Base-by-base conservation (phyloP, 2,113 vertebrate genomes). In the Physeter macrocephalus region DNA sequence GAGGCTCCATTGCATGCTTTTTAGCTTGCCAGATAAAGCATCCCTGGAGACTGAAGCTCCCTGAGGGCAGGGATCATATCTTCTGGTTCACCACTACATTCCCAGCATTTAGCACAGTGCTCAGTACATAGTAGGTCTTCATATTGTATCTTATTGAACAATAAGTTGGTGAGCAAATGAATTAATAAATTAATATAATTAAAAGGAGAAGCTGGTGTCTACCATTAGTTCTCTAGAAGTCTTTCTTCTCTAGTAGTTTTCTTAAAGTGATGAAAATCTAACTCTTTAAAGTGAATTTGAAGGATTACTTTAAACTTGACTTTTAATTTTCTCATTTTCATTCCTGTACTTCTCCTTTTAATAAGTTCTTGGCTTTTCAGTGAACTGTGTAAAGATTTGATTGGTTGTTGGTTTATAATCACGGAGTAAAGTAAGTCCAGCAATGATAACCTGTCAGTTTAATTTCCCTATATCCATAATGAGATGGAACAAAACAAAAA, bases 281-380 rank as follows among this genome's bases (percentile, higher is more conserved):
- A 57, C 54, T 57, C 67, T 80, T 94, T 85, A 77, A 93, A 72
- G 43, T 67, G 64, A 85, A 92, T 89, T 54, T 92, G 27, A 93
- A 95, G 36, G 3, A 49, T 75, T 89, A 43, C 52, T 85, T 88
- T 49, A 59, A 69, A 82, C 20, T 78, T 89, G 54, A 87, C 43
- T 90, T 94, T 89, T 36, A 75, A 84, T 41, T 90, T 95, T 88
- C 46, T 86, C 29, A 34, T 86, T 92, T 93, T 84, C 29, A 93
- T 96, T 72, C 13, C 31, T 93, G 17, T 34, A 80, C 21, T 82
- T n/a, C 10, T 83, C 46, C 8, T 41, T 69, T 69, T 62, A 80
- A 75, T 78, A 94, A 85, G 71, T 90, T 69, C 17, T 80, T 12
- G 34, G 14, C 4, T 71, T 71, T 81, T 78, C 49, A 85, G 59